A percentile compares a stretch with the other conserved stretches of the same genome.
Conservation (phyloP, 1,140 invertebrate species). For the Leptestheria dahalacensis region DNA sequence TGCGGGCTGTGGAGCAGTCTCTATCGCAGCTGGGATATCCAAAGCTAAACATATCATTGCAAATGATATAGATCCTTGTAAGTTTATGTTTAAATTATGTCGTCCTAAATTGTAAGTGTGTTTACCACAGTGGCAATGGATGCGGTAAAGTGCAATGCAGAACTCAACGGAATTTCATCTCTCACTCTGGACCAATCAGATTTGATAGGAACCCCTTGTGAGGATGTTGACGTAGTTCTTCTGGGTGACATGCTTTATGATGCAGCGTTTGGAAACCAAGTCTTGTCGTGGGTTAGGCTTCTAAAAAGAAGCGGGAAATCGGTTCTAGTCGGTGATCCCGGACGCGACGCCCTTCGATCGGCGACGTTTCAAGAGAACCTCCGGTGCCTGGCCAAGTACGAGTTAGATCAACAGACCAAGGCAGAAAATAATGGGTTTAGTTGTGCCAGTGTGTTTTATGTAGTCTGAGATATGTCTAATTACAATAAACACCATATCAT, state of each 20-base stretch:
- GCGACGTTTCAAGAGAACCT: constrained; percentile 8
- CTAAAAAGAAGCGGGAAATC: constrained; percentile 27
- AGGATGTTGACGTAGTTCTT: constrained; percentile 5
- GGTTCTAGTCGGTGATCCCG: constrained; percentile 38
- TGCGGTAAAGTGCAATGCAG: constrained; percentile 7
- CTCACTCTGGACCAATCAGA: not conserved
- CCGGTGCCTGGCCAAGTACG: constrained; percentile 10
- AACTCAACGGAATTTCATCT: constrained; percentile 4
- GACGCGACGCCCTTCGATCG: constrained; percentile 28
- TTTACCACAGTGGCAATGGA: constrained; percentile 2
- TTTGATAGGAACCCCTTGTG: constrained; percentile 1
- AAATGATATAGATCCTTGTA: constrained; percentile 32
- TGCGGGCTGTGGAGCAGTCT: constrained; percentile 29
- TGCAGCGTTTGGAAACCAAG: not conserved
- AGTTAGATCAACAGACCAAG: not conserved
- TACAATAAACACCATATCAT: too few species aligned
- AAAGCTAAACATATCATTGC: constrained; percentile 28
- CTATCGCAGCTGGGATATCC: constrained; percentile 28
- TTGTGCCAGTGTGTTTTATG: not conserved
- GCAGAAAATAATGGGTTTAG: constrained; percentile 1
- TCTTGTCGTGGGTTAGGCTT: constrained; percentile 5
- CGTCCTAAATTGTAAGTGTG: too few species aligned
- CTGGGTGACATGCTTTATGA: constrained; percentile 17
- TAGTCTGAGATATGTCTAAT: too few species aligned
- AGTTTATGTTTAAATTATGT: not conserved